Conservation (phyloP, 2,113 vertebrate genomes). For the Ptyas mucosa region DNA sequence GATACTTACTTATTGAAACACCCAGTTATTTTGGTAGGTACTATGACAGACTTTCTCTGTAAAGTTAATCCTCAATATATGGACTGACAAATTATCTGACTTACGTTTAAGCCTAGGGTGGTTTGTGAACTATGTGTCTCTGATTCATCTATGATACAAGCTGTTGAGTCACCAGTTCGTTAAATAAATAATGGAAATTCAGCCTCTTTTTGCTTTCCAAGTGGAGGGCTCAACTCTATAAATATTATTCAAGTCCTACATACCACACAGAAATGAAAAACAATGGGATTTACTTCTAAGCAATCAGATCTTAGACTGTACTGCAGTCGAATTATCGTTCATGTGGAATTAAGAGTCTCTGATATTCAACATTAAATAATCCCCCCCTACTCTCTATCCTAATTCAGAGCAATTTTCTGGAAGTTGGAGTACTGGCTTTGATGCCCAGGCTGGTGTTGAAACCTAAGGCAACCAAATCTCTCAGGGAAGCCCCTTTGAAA, state of each 20-base stretch:
- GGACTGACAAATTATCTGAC: background rate
- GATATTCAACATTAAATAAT: background rate
- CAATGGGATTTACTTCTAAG: background rate
- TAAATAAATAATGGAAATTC: background rate
- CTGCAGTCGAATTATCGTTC: background rate
- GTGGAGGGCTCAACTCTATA: background rate
- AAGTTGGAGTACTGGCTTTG: background rate
- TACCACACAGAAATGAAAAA: background rate
- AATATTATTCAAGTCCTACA: background rate
- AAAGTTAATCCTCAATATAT: background rate
- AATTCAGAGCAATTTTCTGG: background rate
- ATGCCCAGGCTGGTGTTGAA: background rate
- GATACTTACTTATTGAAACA: background rate
- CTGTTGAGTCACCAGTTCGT: background rate
- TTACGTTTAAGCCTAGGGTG: background rate
- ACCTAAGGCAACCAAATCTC: background rate
- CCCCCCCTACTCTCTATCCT: too few relatives aligned
- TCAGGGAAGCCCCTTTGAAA: background rate
- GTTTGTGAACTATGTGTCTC: background rate
- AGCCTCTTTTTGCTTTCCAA: background rate
- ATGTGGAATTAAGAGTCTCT: background rate
- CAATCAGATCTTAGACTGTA: background rate
- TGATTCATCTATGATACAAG: background rate
- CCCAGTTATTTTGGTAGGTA: background rate
- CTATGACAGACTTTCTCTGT: background rate